phyloP scores from a whole-genome alignment of 2,797 vertebrate genomes.

The Molossus molossus region DNA sequence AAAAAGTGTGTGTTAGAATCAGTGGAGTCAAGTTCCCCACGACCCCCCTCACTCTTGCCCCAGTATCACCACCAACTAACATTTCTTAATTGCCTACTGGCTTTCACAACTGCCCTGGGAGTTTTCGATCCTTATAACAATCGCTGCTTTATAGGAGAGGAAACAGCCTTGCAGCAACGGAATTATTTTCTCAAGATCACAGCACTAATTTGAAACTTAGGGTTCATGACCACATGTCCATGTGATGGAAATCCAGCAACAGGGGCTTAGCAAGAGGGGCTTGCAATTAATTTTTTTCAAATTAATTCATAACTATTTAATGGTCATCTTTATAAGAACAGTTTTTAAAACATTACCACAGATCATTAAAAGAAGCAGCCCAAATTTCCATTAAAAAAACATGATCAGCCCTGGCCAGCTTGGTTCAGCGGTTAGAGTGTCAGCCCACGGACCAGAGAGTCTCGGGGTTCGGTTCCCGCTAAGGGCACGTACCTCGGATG shows the following conservation, averaged over 20 bases:
- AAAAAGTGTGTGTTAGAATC: neutral
- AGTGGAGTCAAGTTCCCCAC: neutral
- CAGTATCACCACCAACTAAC: fast-evolving
- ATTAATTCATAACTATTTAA: neutral
- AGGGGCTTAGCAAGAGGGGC: neutral
- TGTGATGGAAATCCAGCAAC: neutral
- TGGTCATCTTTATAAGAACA: neutral
- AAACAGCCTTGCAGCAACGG: constrained; percentile 1
- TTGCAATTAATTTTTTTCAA: neutral
- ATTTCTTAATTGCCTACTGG: neutral
- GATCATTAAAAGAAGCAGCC: neutral
- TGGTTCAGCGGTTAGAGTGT: no score
- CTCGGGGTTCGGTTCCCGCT: no score
- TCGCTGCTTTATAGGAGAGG: neutral
- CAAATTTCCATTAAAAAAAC: neutral
- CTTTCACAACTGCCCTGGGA: neutral
- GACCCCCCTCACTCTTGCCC: neutral
- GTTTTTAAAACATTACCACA: constrained; percentile 19
- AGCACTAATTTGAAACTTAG: neutral
- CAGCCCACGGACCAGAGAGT: no score
- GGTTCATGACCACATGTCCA: neutral
- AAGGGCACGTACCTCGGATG: no score
- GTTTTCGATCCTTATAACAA: neutral
- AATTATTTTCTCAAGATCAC: neutral
- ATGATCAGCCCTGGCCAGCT: no score